Percentiles rank a stretch among this genome's conserved stretches.
Evolutionary conservation across 2,113 vertebrate genomes (phyloP).

Genomic region (Hippolais icterina): DNA sequence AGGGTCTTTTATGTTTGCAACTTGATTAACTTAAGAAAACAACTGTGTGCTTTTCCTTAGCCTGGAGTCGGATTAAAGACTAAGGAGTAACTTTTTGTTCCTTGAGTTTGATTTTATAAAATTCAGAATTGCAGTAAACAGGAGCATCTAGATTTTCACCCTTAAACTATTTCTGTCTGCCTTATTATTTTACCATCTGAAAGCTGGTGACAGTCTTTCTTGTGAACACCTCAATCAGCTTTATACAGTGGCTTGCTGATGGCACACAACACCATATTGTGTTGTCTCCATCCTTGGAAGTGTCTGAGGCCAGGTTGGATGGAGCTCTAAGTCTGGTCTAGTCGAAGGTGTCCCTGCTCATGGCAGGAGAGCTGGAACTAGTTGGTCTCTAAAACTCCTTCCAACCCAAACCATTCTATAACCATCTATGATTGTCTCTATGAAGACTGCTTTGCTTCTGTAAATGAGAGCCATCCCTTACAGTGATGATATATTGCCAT

Average conservation of each 20-base stretch:
- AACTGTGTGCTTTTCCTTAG: not conserved
- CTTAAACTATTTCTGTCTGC: not conserved
- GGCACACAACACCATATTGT: too few species aligned
- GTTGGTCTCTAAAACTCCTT: not conserved
- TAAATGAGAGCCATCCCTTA: not conserved
- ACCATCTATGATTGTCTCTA: not conserved
- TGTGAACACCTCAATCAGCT: not conserved
- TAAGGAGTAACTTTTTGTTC: not conserved
- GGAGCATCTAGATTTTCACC: not conserved
- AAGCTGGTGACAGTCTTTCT: not conserved
- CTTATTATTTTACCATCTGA: not conserved
- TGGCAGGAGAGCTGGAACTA: not conserved
- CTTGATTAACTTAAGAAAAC: not conserved
- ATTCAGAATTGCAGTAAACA: not conserved
- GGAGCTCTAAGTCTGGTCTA: too few species aligned
- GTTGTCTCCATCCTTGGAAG: too few species aligned
- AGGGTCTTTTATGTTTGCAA: not conserved
- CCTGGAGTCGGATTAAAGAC: not conserved
- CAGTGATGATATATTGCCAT: not conserved
- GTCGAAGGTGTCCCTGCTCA: too few species aligned
- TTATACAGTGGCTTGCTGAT: too few species aligned
- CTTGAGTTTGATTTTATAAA: not conserved
- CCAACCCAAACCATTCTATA: too few species aligned
- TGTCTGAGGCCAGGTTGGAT: too few species aligned
- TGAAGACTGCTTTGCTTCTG: not conserved